Evolutionary conservation across 2,888 invertebrate species (phyloP).

Genomic region (Aethes cnicana): DNA sequence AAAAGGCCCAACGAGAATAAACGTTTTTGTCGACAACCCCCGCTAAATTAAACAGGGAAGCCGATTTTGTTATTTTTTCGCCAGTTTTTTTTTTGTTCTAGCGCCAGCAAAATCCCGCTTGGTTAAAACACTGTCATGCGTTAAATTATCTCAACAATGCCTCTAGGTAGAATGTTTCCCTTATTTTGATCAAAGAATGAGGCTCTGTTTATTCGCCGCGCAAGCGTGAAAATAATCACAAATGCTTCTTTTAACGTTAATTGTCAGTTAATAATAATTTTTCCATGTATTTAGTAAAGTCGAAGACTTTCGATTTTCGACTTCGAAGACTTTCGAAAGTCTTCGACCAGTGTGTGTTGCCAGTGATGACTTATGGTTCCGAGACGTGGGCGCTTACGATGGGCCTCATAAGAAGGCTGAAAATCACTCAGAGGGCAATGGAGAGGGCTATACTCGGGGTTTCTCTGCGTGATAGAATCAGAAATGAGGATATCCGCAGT

Average conservation of each 20-base stretch:
- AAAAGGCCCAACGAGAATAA: conserved; percentile 68
- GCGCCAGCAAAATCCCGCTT: conserved; percentile 49
- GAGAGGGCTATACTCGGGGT: too few species aligned
- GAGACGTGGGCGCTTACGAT: too few species aligned
- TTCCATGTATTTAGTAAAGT: too few species aligned
- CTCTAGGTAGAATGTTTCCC: conserved; percentile 15
- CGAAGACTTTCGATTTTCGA: too few species aligned
- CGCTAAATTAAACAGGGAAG: conserved; percentile 79
- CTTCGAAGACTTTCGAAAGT: too few species aligned
- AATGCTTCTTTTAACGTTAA: conserved; percentile 2
- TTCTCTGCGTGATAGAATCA: too few species aligned
- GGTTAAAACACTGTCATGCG: conserved; percentile 30
- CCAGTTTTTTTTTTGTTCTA: conserved; percentile 55
- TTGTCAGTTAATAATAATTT: conserved; percentile 5
- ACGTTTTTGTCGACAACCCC: conserved; percentile 73
- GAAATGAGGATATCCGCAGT: too few species aligned
- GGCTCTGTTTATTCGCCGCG: conserved; percentile 1
- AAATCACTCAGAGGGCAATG: too few species aligned
- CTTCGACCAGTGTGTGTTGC: too few species aligned
- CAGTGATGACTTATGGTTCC: too few species aligned
- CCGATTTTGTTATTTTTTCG: conserved; percentile 66
- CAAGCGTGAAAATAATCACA: conserved; percentile 1
- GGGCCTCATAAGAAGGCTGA: too few species aligned
- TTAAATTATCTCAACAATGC: conserved; percentile 30
- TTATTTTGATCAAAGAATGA: conserved; percentile 24